phyloP scores from a whole-genome alignment of 2,113 vertebrate genomes.

The Barbus barbus region DNA sequence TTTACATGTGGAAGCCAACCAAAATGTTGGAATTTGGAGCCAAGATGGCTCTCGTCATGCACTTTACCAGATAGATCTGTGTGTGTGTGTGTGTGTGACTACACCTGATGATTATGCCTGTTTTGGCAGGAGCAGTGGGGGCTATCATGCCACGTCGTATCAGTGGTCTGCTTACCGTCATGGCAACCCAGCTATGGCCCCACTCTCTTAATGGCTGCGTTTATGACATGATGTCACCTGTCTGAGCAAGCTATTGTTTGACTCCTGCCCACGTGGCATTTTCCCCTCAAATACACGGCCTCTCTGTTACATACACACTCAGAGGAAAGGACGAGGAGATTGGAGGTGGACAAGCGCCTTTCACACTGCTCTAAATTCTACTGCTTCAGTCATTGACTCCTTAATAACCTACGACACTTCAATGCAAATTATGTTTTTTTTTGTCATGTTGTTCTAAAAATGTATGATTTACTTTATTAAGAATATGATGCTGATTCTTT shows the following conservation, averaged over 20 bases:
- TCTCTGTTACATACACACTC: constrained; percentile 10
- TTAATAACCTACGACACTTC: background rate
- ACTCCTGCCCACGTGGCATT: constrained; percentile 21
- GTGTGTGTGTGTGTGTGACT: background rate
- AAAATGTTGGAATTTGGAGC: constrained; percentile 21
- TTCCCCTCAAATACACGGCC: background rate
- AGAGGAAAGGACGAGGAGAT: background rate
- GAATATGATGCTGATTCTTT: background rate
- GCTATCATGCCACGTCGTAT: constrained; percentile 23
- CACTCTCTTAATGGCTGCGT: constrained; percentile 37
- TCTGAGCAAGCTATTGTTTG: constrained; percentile 31
- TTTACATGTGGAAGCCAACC: constrained; percentile 6
- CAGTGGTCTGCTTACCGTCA: constrained; percentile 24
- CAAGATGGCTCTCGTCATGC: constrained; percentile 11
- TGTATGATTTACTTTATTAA: background rate
- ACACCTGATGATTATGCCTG: constrained; percentile 29
- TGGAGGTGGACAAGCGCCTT: background rate
- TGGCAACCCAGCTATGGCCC: constrained; percentile 13
- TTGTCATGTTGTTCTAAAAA: background rate
- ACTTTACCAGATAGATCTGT: constrained; percentile 21
- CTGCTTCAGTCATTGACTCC: background rate
- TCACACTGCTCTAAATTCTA: background rate
- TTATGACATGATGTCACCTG: constrained; percentile 53
- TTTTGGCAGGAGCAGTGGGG: constrained; percentile 19
- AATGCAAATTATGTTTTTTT: background rate